Evolutionary conservation across 2,113 vertebrate species (phyloP).

Genomic region (Syngnathus floridae): DNA sequence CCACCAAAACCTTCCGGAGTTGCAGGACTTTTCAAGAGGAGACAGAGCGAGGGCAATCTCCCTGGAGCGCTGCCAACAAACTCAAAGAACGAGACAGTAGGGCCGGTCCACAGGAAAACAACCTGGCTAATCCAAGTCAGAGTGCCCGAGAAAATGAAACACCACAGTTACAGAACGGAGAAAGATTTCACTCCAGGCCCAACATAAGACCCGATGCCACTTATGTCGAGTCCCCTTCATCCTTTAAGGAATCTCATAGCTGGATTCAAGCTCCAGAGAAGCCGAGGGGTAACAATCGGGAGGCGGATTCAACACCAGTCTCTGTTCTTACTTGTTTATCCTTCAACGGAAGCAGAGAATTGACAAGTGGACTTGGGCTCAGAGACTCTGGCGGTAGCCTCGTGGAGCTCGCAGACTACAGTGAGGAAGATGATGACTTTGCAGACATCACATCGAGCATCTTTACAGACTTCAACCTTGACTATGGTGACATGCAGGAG

Average conservation of each 20-base stretch:
- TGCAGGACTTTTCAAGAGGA: constrained; percentile 41
- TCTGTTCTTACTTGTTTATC: constrained; percentile 28
- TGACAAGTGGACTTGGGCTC: constrained; percentile 41
- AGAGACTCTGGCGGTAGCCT: constrained; percentile 64
- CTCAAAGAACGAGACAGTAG: constrained; percentile 40
- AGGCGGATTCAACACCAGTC: constrained; percentile 32
- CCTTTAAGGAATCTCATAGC: constrained; percentile 34
- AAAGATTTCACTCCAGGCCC: constrained; percentile 45
- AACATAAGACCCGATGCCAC: constrained; percentile 44
- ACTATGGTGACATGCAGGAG: constrained; percentile 68
- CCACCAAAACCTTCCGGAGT: constrained; percentile 48
- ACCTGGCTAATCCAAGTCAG: constrained; percentile 29
- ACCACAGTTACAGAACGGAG: constrained; percentile 26
- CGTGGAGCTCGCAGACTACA: constrained; percentile 66
- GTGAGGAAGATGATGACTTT: constrained; percentile 69
- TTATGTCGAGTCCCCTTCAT: constrained; percentile 39
- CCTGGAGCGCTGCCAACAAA: constrained; percentile 25
- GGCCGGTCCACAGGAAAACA: constrained; percentile 28
- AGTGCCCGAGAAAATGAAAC: constrained; percentile 35
- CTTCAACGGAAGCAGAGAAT: constrained; percentile 28
- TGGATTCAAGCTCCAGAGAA: constrained; percentile 34
- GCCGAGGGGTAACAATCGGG: constrained; percentile 41
- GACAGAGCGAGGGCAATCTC: constrained; percentile 20
- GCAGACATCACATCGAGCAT: constrained; percentile 75
- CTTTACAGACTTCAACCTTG: constrained; percentile 75